Evolutionary conservation across 1,140 invertebrate species (phyloP).

Genomic region (Drosophila melanica): DNA sequence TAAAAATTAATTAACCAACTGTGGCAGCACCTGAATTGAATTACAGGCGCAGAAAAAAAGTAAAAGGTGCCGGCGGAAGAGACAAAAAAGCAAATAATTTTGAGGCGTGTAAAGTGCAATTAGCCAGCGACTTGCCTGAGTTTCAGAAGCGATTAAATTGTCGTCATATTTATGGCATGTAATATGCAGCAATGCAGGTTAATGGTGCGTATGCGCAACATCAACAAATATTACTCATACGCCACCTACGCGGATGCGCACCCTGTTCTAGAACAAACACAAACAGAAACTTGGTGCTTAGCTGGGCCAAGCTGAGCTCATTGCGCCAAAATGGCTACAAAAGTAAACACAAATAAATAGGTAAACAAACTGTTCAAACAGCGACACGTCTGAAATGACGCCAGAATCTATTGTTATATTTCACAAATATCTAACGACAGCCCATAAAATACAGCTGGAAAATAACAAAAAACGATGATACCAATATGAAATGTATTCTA

Average conservation of each 20-base stretch:
- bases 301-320: constrained; percentile 48
- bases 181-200: constrained; percentile 45
- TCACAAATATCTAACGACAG: constrained; percentile 14
- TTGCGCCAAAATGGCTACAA: constrained; percentile 40
- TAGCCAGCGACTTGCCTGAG: constrained; percentile 34
- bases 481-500: constrained; percentile 11
- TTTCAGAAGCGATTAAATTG: constrained; percentile 55
- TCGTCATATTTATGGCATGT: constrained; percentile 40
- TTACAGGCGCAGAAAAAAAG: constrained; percentile 47
- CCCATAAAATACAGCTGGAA: not conserved
- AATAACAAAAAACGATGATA: constrained; percentile 18
- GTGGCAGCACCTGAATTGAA: constrained; percentile 65
- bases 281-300: constrained; percentile 44
- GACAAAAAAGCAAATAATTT: constrained; percentile 32
- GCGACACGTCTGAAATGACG: constrained; percentile 29
- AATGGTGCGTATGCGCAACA: constrained; percentile 60
- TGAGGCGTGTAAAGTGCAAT: constrained; percentile 62
- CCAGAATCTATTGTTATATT: constrained; percentile 32
- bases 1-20: constrained; percentile 71
- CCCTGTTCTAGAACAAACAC: constrained; percentile 42
- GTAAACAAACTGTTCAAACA: constrained; percentile 55
- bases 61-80: constrained; percentile 67
- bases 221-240: constrained; percentile 60
- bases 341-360: constrained; percentile 59
- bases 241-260: constrained; percentile 53